A percentile compares a stretch with the other conserved stretches of the same genome.
Conservation (phyloP, 2,888 invertebrate species). For the Epirrhoe tristata region DNA sequence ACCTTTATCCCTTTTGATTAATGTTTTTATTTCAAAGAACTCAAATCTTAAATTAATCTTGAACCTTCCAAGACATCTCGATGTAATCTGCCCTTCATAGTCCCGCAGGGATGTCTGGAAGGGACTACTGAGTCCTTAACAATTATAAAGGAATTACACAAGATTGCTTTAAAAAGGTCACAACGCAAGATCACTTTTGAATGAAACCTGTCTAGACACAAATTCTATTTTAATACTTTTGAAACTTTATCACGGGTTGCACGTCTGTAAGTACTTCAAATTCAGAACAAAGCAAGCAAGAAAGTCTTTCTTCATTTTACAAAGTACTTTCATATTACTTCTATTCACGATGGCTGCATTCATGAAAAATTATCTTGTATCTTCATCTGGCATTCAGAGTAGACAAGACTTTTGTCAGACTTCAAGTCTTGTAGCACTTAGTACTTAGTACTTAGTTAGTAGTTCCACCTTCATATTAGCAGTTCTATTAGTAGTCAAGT, state of each 20-base stretch:
- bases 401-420: not conserved
- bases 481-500: not conserved
- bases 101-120: not conserved
- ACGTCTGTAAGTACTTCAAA: no score
- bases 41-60: not conserved
- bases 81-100: not conserved
- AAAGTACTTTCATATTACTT: no score
- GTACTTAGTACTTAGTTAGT: no score
- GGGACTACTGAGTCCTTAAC: not conserved
- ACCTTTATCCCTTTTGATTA: no score
- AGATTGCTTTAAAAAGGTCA: conserved; percentile 3
- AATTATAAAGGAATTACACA: conserved; percentile 16
- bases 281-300: not conserved
- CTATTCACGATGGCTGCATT: no score
- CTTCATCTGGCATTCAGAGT: not conserved
- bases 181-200: not conserved
- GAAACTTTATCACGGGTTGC: no score
- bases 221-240: no score
- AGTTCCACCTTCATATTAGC: not conserved
- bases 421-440: not conserved
- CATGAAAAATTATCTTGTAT: no score
- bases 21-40: not conserved
- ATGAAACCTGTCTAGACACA: not conserved
- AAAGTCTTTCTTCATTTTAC: not conserved
- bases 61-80: not conserved